phyloP scores from a whole-genome alignment of 2,888 invertebrate genomes.

The Eubasilissa splendida region DNA sequence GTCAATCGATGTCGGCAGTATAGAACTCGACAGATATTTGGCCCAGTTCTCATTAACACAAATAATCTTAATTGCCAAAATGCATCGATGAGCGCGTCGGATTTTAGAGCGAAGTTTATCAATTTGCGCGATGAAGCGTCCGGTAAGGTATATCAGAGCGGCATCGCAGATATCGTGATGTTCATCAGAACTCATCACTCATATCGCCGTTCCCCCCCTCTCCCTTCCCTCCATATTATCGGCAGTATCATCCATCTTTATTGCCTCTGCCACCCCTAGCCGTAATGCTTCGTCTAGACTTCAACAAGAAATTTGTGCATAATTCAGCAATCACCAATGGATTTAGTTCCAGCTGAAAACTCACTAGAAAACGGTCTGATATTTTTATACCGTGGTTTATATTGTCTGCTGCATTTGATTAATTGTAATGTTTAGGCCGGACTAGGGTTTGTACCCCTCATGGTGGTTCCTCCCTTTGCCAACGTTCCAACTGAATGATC shows the following conservation, averaged over 20 bases:
- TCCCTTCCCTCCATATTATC: constrained; percentile 24
- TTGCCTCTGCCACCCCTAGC: constrained; percentile 30
- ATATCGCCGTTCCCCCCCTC: constrained; percentile 28
- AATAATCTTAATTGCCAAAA: constrained; percentile 6
- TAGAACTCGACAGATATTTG: neutral
- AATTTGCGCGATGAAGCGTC: constrained; percentile 28
- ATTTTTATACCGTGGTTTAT: constrained; percentile 5
- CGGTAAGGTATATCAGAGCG: constrained; percentile 25
- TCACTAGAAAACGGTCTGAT: neutral
- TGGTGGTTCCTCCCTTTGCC: constrained; percentile 24
- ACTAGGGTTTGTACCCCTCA: constrained; percentile 17
- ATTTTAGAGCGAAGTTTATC: constrained; percentile 15
- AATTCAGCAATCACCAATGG: constrained; percentile 11
- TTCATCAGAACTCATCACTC: constrained; percentile 42
- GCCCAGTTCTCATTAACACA: constrained; percentile 1
- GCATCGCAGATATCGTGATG: constrained; percentile 39
- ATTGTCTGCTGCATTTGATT: constrained; percentile 3
- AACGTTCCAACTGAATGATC: constrained; percentile 36
- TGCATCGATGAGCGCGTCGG: constrained; percentile 15
- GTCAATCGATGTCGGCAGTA: too few species aligned
- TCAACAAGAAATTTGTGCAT: neutral
- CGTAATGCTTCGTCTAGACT: constrained; percentile 26
- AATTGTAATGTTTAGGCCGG: neutral
- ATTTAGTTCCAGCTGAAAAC: neutral
- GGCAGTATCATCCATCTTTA: constrained; percentile 45